Conservation (phyloP, 2,113 vertebrate genomes). For the Gymnocephalus cernua region DNA sequence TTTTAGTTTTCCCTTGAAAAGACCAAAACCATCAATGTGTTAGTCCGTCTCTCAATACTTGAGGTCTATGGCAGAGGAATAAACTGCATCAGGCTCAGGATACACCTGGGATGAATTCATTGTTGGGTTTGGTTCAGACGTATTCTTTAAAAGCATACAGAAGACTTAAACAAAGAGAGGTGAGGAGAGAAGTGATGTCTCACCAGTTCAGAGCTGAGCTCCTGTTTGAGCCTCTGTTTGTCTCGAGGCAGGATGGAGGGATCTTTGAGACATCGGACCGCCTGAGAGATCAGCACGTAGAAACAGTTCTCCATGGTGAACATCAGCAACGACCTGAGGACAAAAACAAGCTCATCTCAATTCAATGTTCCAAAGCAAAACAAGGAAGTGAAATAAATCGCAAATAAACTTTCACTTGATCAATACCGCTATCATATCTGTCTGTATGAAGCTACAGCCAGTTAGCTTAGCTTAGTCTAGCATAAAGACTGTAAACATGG, state of each 20-base stretch:
- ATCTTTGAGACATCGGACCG: constrained; percentile 92
- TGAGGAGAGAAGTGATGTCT: constrained; percentile 2
- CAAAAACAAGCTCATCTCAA: neutral
- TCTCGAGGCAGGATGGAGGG: constrained; percentile 89
- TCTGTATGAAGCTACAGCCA: neutral
- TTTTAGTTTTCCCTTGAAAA: neutral
- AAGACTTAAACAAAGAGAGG: neutral
- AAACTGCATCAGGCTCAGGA: no score
- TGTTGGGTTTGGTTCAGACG: no score
- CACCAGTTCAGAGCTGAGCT: constrained; percentile 98
- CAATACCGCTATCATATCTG: no score
- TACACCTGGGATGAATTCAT: no score
- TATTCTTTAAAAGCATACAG: neutral
- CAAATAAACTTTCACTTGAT: neutral
- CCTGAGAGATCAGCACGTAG: constrained; percentile 98
- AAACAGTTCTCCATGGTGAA: constrained; percentile 99
- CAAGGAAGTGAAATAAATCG: no score
- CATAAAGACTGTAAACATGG: no score
- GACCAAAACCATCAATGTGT: neutral
- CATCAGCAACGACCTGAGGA: constrained; percentile 91
- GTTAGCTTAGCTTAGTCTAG: neutral
- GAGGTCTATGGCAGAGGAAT: no score
- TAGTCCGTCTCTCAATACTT: neutral
- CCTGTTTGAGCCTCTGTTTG: constrained; percentile 98
- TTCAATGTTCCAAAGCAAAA: neutral